Base-by-base conservation (phyloP, 2,888 invertebrate genomes). In the Macrosoma leucophasiata region DNA sequence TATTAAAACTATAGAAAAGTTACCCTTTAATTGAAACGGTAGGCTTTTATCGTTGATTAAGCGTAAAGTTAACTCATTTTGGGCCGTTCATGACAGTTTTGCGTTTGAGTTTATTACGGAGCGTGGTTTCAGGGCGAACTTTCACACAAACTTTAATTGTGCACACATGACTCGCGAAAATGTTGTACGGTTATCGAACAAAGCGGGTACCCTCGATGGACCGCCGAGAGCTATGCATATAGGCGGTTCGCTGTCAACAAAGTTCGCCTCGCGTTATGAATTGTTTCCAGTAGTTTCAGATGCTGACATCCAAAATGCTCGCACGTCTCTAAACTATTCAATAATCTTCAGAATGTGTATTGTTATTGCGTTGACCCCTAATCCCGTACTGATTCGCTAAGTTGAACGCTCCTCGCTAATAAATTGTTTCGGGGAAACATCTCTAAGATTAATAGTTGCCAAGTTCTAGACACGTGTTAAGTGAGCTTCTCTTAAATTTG, bases 341-440 rank as follows among this genome's bases (percentile, higher is more conserved):
- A 64, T 63, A 55, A 58, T 70, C 65, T 63, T 65, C 63, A 54
- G 51, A 47, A 52, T 50, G 54, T 59, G 55, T 48, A 58, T 61
- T 57, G 58, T 62, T 56, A 58, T 55, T 58, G 46, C 58, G 49
- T 54, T 61, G 63, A 58, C 67, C 66, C 63, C 57, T 72, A 71
- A 74, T 69, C 69, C 50, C 58, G 63, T 64, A 59, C 62, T 60
- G 68, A 72, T 72, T 74, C 62, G 58, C 62, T 57, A 55, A 54
- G 59, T 62, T 55, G 56, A 59, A 52, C 57, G 61, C 60, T 56
- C 62, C 57, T 58, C 55, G 61, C 53, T 54, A 64, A 77, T 76
- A 76, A 78, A 81, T 81, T 72, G 79, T 77, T 76, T 75, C 51
- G 67, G 67, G 68, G n/a, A 58, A 70, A 61, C 72, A 67, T 71